Conservation (phyloP, 2,113 vertebrate species). For the Megaceryle maxima region DNA sequence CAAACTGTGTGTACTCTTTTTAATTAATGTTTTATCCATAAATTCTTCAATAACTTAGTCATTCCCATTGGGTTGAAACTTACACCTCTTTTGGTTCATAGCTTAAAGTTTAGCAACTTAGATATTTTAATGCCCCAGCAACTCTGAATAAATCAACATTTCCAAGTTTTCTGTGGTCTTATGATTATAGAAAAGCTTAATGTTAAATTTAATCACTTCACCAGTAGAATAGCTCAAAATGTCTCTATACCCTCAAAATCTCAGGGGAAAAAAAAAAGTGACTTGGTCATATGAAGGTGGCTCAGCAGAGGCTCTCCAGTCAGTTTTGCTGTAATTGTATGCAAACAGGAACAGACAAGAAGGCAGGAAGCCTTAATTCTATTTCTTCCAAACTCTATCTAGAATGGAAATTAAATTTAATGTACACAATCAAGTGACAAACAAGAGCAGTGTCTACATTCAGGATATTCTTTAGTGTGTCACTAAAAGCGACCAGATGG, state of each 20-base stretch:
- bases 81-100: not conserved
- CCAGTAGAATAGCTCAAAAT: not conserved
- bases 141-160: not conserved
- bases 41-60: not conserved
- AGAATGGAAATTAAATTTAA: not conserved
- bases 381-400: not conserved
- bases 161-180: not conserved
- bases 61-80: not conserved
- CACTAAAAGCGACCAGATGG: not conserved
- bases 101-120: not conserved
- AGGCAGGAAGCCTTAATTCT: not conserved
- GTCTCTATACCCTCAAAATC: not conserved
- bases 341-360: not conserved
- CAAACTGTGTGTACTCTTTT: not conserved
- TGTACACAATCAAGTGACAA: not conserved
- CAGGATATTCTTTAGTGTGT: not conserved
- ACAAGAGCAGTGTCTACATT: not conserved
- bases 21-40: not conserved
- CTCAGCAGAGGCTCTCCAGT: not conserved
- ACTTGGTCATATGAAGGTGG: not conserved
- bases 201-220: not conserved
- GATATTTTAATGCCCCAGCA: not conserved
- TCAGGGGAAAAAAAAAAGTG: not conserved
- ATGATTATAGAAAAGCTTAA: not conserved
- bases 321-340: not conserved